Base-by-base conservation (phyloP, 2,888 invertebrate genomes). In the Lepidocyrtinus sp. region DNA sequence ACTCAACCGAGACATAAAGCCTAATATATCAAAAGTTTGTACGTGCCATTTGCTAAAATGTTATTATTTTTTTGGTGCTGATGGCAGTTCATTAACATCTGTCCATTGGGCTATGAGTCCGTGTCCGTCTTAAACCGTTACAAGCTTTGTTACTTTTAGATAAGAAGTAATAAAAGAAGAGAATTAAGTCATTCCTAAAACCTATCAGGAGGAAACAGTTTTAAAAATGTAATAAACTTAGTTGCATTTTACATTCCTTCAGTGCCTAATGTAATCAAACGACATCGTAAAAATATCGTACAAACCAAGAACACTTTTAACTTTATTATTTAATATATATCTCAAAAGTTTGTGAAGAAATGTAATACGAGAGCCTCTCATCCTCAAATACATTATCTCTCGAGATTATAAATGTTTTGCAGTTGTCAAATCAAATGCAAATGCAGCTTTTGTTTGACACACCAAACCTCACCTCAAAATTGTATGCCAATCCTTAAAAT, bases 351-450 rank as follows among this genome's bases (percentile, higher is more conserved):
- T n/a, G n/a, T n/a, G n/a, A n/a, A n/a, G 50, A 36, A 36, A 36
- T 12, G 17, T 50, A 50, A n/a, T 50, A n/a, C 50, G 17, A 2
- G 50, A n/a, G 50, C 50, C 50, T 17, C 50, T 50, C 17, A 12
- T 50, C 5, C 15, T 36, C 36, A 36, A 36, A 36, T 7, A 36
- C 12, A 7, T 36, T 36, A 36, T 36, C 12, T 36, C 12, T 36
- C n/a, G n/a, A n/a, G n/a, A n/a, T n/a, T n/a, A n/a, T 36, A 36
- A 36, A 36, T 36, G 36, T 50, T 50, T 50, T 50, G 15, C 50
- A 50, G 50, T 15, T 50, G 50, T 50, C 15, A n/a, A n/a, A n/a
- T n/a, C n/a, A 50, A 50, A 50, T 50, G 50, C 50, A 50, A 50
- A 50, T 50, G 50, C 50, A 50, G n/a, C n/a, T n/a, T n/a, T n/a